These are phyloP conservation scores for Anarhynchus alexandrinus DNA, from an alignment of 2,113 vertebrate species.

Conservation along the genomic window DNA sequence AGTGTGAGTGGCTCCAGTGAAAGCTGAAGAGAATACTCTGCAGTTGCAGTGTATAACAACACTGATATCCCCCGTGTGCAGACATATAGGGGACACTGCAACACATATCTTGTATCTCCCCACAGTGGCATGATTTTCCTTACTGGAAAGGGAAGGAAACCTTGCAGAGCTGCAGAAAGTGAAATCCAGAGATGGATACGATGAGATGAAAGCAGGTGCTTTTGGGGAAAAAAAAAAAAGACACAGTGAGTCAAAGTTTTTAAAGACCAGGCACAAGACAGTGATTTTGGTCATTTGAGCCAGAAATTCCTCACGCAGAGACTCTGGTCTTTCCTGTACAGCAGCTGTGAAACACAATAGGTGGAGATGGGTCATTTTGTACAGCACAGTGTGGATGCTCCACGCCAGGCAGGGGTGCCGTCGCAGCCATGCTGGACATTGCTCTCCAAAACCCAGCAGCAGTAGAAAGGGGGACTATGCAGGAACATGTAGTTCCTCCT, in stretches of 20 bases:
- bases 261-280: not conserved
- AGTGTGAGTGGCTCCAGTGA: not conserved
- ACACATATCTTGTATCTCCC: not conserved
- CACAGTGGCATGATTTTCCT: not conserved
- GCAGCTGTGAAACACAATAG: not conserved
- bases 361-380: not conserved
- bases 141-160: not conserved
- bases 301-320: not conserved
- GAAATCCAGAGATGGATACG: not conserved
- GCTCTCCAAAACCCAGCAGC: not conserved
- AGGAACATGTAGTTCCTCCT: not conserved
- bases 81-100: not conserved
- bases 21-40: not conserved
- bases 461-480: not conserved
- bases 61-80: not conserved
- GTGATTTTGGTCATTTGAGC: not conserved
- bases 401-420: not conserved
- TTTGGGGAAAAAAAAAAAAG: not conserved
- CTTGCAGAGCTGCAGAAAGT: not conserved
- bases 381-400: not conserved
- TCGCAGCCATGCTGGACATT: accelerated
- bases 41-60: not conserved
- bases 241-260: not conserved
- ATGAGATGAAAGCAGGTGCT: not conserved
- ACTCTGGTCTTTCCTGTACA: not conserved